Evolutionary conservation across 2,797 vertebrate genomes (phyloP), one percentile per base, ranked within the genome.

Genomic region (Propithecus deckenii): DNA sequence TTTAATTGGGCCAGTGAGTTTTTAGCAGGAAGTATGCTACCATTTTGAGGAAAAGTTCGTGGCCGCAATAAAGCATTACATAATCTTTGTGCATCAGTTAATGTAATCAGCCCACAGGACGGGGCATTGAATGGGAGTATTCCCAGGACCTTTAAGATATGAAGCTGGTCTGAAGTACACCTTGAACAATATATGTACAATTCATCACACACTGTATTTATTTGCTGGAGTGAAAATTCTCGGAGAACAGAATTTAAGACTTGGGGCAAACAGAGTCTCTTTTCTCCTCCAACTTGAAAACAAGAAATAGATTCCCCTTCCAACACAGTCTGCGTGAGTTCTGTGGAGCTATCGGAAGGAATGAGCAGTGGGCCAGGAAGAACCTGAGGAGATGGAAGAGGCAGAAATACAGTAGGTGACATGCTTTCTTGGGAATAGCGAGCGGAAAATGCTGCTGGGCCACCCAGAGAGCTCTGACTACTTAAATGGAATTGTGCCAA

Each of bases 291-390:
- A 2, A 99, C 99, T 50, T 99, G 99, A 17, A 99, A 99, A 96
- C 99, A 99, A 78, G 99, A 99, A 98, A 99, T 99, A 38, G 99
- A 99, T 97, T 99, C 99, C 69, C 99, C 99, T 97, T 99, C 99
- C 92, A 99, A 97, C 61, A 99, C 50, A 1, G 99, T 99, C 98
- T 99, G 99, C 57, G 99, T 99, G 95, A 99, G 99, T 96, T 99
- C 99, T 0, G 99, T 99, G 96, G 99, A 99, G 98, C 99, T 99
- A 98, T 99, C 99, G 0, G 99, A 99, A 94, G 99, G 99, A 92
- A 99, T 99, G 97, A 99, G 99, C 96, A 99, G 98, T 0, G 99
- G 99, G 43, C 99, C 99, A 23, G 99, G 99, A 95, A 99, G 98
- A 57, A 99, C 98, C 32, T 99, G 99, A 4, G 99, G 99, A 0